Conservation (phyloP, 2,888 invertebrate genomes). For the Amphiduros pacificus region DNA sequence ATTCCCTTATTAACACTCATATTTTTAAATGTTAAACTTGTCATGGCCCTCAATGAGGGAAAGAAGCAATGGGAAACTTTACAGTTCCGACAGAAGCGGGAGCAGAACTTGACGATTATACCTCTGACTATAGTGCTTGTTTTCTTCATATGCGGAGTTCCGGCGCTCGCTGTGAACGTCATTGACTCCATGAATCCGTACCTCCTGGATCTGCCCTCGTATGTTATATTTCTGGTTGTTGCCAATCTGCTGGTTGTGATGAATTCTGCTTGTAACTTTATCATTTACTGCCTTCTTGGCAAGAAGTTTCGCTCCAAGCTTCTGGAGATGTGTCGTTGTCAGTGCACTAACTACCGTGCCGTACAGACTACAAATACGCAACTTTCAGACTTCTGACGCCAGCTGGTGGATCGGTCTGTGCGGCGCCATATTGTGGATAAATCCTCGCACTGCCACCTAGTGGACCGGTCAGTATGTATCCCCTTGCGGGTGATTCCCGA, state of each 20-base stretch:
- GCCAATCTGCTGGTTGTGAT: slow-evolving; percentile 34
- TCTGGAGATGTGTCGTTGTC: slow-evolving; percentile 25
- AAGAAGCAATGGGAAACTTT: slow-evolving; percentile 34
- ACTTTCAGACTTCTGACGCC: slow-evolving; percentile 16
- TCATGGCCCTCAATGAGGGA: slow-evolving; percentile 30
- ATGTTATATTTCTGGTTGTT: slow-evolving; percentile 24
- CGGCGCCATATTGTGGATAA: too few relatives aligned
- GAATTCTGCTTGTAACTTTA: slow-evolving; percentile 35
- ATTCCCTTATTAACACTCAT: slow-evolving; percentile 32
- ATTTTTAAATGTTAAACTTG: slow-evolving; percentile 33
- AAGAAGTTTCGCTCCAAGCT: slow-evolving; percentile 31
- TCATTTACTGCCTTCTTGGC: slow-evolving; percentile 36
- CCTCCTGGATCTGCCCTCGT: slow-evolving; percentile 5
- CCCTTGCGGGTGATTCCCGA: too few relatives aligned
- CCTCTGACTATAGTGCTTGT: slow-evolving; percentile 38
- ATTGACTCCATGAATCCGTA: slow-evolving; percentile 27
- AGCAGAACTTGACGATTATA: slow-evolving; percentile 37
- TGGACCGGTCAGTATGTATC: too few relatives aligned
- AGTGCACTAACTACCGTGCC: slow-evolving; percentile 56
- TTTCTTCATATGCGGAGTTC: slow-evolving; percentile 36
- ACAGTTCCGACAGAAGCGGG: slow-evolving; percentile 31
- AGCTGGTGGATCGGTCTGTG: too few relatives aligned
- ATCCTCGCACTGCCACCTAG: too few relatives aligned
- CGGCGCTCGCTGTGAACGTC: slow-evolving; percentile 35
- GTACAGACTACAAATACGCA: slow-evolving; percentile 14